Evolutionary conservation across 2,888 invertebrate genomes (phyloP), one percentile per base, ranked within the genome.

Genomic region (Lepidochitona cinerea): DNA sequence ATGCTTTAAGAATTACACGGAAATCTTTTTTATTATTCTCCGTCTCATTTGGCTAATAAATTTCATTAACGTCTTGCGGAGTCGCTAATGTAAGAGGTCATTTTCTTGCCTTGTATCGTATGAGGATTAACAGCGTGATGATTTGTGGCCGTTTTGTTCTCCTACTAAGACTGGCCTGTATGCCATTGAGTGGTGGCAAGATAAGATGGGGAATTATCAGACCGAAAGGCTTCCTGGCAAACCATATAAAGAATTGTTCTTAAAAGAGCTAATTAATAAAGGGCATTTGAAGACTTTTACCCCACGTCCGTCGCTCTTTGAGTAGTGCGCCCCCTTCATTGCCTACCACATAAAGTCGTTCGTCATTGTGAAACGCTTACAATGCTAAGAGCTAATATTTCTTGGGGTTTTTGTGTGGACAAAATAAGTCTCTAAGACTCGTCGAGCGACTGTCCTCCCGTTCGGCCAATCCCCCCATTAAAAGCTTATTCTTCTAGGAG

Each of bases 301-400:
- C 59, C 59, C 23, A 32, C 32, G 59, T 32, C 59, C 14, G 4
- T 14, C 26, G 26, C 26, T 59, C 59, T 59, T 59, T 49, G 49
- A 49, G 49, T 5, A 4, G 59, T 18, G 14, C 14, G 59, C 23
- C 59, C 14, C 29, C 59, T 32, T 29, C 32, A 59, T 14, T 23
- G 14, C 26, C 12, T 59, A 23, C 14, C 59, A 59, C 26, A 29
- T 59, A 29, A 59, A 59, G 23, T 32, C 59, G 23, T 14, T 23
- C 32, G 32, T 29, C 32, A 59, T 59, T 59, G 59, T 59, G 59
- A 29, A 59, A 32, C 59, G 29, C 29, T 59, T 29, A 9, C 23
- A 29, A 29, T 29, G 59, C 59, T 59, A 59, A 59, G 59, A 59
- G 59, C 59, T 59, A 59, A 59, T 59, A 59, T 59, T 59, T 59